These are phyloP conservation scores for Lucinisca nassula DNA, from an alignment of 2,888 invertebrate genomes.

Conservation along the genomic window DNA sequence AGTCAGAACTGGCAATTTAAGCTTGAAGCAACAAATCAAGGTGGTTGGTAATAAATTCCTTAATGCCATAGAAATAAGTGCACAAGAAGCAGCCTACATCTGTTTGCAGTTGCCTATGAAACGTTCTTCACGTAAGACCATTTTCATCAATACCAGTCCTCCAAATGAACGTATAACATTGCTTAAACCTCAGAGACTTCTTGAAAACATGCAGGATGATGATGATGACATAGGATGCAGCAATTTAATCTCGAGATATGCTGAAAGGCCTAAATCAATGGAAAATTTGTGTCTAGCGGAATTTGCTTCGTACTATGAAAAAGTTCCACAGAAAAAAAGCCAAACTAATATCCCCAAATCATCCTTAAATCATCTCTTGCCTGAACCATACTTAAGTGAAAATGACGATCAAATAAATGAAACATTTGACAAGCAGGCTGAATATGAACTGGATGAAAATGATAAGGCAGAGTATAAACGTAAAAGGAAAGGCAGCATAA, in stretches of 20 bases:
- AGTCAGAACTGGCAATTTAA: slow-evolving; percentile 44
- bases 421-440: slow-evolving; percentile 18
- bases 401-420: neutral
- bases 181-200: slow-evolving; percentile 71
- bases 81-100: slow-evolving; percentile 78
- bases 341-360: neutral
- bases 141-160: slow-evolving; percentile 73
- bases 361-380: neutral
- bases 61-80: slow-evolving; percentile 75
- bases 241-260: slow-evolving; percentile 59
- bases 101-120: slow-evolving; percentile 73
- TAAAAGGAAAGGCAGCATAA: slow-evolving; percentile 40
- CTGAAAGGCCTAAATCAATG: slow-evolving; percentile 47
- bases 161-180: slow-evolving; percentile 75
- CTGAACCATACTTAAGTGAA: neutral
- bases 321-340: no score
- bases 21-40: slow-evolving; percentile 60
- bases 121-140: slow-evolving; percentile 46
- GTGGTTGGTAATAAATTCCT: slow-evolving; percentile 74
- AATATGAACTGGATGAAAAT: neutral
- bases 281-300: slow-evolving; percentile 56
- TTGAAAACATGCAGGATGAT: slow-evolving; percentile 67
- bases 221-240: slow-evolving; percentile 56
- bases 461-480: slow-evolving; percentile 35
- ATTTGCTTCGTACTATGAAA: slow-evolving; percentile 56